Percentiles rank a stretch among this genome's conserved stretches.
Conservation (phyloP, 2,113 vertebrate species). For the Anser brachyrhynchus region DNA sequence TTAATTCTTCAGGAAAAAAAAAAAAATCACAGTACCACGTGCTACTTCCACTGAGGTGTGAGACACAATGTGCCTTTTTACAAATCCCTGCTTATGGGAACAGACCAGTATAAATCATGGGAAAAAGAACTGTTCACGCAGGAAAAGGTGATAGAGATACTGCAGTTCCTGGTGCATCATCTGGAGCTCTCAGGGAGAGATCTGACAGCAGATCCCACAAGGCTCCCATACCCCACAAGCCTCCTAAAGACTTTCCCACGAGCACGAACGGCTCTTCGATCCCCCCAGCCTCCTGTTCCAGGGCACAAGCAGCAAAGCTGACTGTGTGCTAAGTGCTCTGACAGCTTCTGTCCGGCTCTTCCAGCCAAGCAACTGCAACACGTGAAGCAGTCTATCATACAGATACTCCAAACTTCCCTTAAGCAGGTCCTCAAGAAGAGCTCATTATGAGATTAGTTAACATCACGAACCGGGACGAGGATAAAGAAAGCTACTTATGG, state of each 20-base stretch:
- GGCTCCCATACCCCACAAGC: background rate
- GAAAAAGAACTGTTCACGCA: fast-evolving
- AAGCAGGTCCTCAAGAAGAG: background rate
- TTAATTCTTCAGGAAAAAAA: background rate
- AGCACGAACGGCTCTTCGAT: background rate
- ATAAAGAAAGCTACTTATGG: background rate
- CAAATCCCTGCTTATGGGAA: background rate
- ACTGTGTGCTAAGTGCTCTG: background rate
- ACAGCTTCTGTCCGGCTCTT: background rate
- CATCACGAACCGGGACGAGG: background rate
- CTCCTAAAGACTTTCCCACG: background rate
- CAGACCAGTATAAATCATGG: background rate
- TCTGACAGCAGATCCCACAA: background rate
- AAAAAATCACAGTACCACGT: too few relatives aligned
- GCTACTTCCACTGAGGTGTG: background rate
- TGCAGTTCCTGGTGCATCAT: fast-evolving
- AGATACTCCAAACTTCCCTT: background rate
- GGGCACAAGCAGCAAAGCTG: background rate
- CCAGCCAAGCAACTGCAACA: background rate
- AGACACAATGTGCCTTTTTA: background rate
- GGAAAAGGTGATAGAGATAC: background rate
- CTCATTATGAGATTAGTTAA: background rate
- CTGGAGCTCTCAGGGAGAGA: background rate
- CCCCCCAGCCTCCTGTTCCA: background rate
- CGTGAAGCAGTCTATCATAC: background rate